Base-by-base conservation (phyloP, 2,113 vertebrate species). In the Hystrix cristata region DNA sequence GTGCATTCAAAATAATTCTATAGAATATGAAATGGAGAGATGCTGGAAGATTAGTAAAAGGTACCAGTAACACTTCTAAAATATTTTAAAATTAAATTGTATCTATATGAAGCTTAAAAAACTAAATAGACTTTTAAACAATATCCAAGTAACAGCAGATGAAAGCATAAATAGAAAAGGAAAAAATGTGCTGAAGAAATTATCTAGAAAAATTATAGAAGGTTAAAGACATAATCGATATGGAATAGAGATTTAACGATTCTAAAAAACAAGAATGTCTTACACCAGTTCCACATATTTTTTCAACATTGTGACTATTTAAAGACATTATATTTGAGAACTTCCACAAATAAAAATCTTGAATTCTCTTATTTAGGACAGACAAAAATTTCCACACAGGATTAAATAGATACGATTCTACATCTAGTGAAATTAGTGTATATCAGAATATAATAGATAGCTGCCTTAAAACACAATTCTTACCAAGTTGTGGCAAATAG, bases 281-380 rank as follows among this genome's bases (percentile, higher is more conserved):
- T 48, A 85, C 12, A 29, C 87, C 19, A 69, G 3, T 95, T 89
- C 38, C 51, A 38, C 43, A 90, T 12, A 19, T 5, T 13, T 38
- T 90, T 86, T 27, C 46, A 95, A 67, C 90, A 86, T n/a, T 86
- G 13, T 81, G 25, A 74, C n/a, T 93, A 53, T 67, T 84, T 74
- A 53, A 86, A 6, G 27, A 67, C 51, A 64, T 79, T 11, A 43
- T 74, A 67, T 38, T 74, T 93, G 48, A 85, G 34, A 90, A 74
- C 5, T 95, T 62, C 38, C 5, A 60, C 59, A 93, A 46, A n/a
- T 85, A 79, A 89, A 64, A 92, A 60, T n/a, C 12, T 59, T 91
- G 23, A 57, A 93, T 86, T 80, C 25, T 89, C 38, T n/a, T 71
- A 65, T 81, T 90, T 15, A 72, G 8, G 57, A 93, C 72, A 29